A percentile compares a stretch with the other conserved stretches of the same genome.
These are phyloP conservation scores for Ovis canadensis DNA, from an alignment of 2,113 vertebrate species.

Conservation along the genomic window DNA sequence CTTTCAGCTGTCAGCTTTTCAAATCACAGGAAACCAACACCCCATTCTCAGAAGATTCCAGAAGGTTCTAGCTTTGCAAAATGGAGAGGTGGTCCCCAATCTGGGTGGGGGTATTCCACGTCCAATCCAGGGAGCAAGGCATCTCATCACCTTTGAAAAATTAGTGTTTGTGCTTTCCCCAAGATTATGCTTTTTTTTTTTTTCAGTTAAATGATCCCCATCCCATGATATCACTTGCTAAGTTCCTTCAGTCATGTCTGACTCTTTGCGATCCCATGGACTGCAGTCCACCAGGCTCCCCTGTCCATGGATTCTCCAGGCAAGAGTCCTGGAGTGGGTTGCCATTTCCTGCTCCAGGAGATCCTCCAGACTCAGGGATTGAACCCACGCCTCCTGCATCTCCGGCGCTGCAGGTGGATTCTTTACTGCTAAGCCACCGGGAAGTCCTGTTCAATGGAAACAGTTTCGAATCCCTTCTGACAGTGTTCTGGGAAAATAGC, in stretches of 20 bases:
- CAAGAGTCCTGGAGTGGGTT: neutral
- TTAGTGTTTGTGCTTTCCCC: too few species aligned
- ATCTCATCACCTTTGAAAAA: fast-evolving
- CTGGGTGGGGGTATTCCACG: fast-evolving
- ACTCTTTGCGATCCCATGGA: neutral
- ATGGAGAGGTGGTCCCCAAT: neutral
- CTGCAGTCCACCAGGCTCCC: neutral
- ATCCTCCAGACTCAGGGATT: neutral
- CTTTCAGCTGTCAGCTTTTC: fast-evolving
- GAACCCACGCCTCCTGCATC: neutral
- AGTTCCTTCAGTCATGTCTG: neutral
- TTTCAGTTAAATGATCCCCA: fast-evolving
- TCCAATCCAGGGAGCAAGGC: neutral
- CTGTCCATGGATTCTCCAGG: neutral
- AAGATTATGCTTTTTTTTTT: neutral
- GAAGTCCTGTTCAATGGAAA: neutral
- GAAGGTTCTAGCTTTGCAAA: neutral
- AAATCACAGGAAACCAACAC: fast-evolving
- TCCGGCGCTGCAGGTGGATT: neutral
- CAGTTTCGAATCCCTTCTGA: fast-evolving
- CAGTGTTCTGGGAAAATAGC: fast-evolving
- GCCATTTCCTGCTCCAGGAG: neutral
- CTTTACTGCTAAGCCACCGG: neutral
- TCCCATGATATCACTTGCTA: neutral
- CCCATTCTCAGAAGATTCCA: too few species aligned